Evolutionary conservation across 2,113 vertebrate species (phyloP).

Genomic region (Neolamprologus brichardi): DNA sequence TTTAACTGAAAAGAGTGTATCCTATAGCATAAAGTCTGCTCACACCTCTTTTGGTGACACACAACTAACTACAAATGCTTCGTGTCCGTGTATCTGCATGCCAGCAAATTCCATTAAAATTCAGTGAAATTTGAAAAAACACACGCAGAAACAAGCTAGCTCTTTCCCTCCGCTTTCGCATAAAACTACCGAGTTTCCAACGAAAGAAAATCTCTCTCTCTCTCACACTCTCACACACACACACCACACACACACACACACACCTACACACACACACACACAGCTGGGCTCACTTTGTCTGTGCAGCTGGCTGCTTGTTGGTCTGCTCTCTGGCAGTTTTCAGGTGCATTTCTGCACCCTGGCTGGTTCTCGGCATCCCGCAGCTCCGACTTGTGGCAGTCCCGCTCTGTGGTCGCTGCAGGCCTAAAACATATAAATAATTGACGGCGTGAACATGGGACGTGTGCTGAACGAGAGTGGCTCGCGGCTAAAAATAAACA

Average conservation of each 20-base stretch:
- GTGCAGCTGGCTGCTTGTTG: not conserved
- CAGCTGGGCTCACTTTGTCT: not conserved
- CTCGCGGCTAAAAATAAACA: constrained; percentile 49
- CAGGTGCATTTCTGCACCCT: not conserved
- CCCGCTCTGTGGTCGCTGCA: not conserved
- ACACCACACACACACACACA: not conserved
- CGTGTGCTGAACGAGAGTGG: not conserved
- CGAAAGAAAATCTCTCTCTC: not conserved
- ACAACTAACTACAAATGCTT: not conserved
- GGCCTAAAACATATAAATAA: constrained; percentile 37
- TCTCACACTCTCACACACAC: fast-evolving
- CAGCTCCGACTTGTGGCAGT: not conserved
- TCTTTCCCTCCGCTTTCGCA: not conserved
- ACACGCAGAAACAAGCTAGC: not conserved
- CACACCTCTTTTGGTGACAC: not conserved
- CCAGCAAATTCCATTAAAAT: not conserved
- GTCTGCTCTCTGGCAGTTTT: not conserved
- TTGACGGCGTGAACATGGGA: constrained; percentile 19
- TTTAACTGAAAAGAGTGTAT: not conserved
- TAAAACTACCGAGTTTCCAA: not conserved
- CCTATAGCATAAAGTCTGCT: not conserved
- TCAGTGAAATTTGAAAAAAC: not conserved
- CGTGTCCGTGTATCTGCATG: not conserved
- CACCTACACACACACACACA: too few species aligned
- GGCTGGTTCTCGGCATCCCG: not conserved